Evolutionary conservation across 2,113 vertebrate species (phyloP).

Genomic region (Crotalus viridis): DNA sequence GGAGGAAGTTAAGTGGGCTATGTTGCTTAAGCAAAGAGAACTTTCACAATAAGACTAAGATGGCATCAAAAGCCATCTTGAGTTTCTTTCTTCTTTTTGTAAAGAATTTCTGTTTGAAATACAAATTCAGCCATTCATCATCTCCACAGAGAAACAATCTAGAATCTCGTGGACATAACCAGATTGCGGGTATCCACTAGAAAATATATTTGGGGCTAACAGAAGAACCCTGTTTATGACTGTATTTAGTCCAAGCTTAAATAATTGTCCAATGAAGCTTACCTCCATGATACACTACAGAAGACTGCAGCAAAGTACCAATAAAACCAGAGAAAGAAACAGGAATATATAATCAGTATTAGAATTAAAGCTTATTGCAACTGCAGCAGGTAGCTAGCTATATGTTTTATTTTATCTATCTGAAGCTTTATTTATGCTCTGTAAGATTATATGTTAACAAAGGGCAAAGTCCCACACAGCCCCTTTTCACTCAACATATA

Average conservation of each 20-base stretch:
- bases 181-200: background rate
- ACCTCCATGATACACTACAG: background rate
- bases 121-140: background rate
- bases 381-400: too few relatives aligned
- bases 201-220: background rate
- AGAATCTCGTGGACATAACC: background rate
- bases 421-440: background rate
- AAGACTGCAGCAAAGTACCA: background rate
- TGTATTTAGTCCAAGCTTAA: background rate
- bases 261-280: background rate
- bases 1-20: background rate
- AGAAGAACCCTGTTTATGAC: background rate
- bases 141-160: background rate
- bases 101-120: background rate
- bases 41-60: background rate
- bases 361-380: background rate
- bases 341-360: background rate
- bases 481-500: background rate
- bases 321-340: background rate
- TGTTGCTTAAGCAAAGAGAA: slow-evolving; percentile 7
- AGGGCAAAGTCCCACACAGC: background rate
- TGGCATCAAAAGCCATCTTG: background rate
- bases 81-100: background rate
- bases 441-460: background rate
- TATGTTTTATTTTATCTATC: background rate